Evolutionary conservation across 2,888 invertebrate genomes (phyloP).

Genomic region (Dasypogon diadema): DNA sequence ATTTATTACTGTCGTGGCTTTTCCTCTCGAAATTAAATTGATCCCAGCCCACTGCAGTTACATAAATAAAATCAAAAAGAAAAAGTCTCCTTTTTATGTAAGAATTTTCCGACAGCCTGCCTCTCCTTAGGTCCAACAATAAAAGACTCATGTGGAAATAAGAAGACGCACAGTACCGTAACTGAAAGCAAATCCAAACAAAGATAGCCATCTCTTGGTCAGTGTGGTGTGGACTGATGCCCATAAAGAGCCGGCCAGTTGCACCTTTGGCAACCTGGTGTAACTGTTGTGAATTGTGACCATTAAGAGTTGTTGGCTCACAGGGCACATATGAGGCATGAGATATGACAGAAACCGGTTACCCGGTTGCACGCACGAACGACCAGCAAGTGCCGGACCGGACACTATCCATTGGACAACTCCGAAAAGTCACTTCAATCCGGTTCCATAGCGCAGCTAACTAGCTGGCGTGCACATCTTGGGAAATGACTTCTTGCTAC

Average conservation of each 20-base stretch:
- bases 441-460: background rate
- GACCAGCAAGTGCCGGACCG: background rate
- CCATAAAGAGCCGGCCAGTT: background rate
- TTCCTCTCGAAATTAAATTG: background rate
- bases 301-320: background rate
- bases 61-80: background rate
- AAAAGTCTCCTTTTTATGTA: constrained; percentile 6
- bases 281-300: constrained; percentile 18
- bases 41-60: background rate
- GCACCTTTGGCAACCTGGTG: constrained; percentile 26
- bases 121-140: constrained; percentile 5
- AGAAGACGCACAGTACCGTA: constrained; percentile 45
- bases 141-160: constrained; percentile 35
- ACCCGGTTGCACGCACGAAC: constrained; percentile 5
- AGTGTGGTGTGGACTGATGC: background rate
- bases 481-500: background rate
- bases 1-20: background rate
- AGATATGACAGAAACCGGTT: constrained; percentile 31
- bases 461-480: background rate
- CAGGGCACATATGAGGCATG: background rate
- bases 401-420: background rate
- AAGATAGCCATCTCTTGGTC: constrained; percentile 12
- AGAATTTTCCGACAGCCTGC: constrained; percentile 25
- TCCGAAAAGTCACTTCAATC: constrained; percentile 6
- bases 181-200: constrained; percentile 39